Conservation (phyloP, 30 jellyfish, hydroid and myxozoan species). For the Catostylus mosaicus region DNA sequence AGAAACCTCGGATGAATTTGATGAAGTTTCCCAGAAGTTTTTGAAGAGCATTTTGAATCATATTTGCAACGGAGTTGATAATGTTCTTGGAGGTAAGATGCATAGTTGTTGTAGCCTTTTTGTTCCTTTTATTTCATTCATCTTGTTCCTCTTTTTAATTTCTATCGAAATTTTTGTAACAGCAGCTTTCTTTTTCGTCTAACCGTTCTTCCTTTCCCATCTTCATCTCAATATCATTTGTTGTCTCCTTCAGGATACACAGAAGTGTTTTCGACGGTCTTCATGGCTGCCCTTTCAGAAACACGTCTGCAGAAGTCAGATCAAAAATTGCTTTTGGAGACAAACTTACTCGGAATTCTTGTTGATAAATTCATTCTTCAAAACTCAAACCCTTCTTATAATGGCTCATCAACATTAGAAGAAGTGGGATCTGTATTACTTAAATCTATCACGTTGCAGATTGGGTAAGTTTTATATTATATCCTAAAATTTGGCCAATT, state of each 20-base stretch:
- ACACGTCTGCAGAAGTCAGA: slow-evolving; percentile 2
- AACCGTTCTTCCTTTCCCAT: background rate
- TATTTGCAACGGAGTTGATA: slow-evolving; percentile 13
- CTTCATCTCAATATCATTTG: background rate
- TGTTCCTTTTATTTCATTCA: too few species aligned
- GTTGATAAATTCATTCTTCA: slow-evolving; percentile 25
- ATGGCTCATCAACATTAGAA: slow-evolving; percentile 1
- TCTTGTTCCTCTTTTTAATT: too few species aligned
- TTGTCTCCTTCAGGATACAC: slow-evolving; percentile 14
- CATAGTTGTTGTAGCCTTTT: too few species aligned
- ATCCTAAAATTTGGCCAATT: too few species aligned
- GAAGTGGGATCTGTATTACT: slow-evolving; percentile 24
- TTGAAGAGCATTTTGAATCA: slow-evolving; percentile 30
- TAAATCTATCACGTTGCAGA: slow-evolving; percentile 38
- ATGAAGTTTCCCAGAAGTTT: slow-evolving; percentile 16
- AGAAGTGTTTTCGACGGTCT: slow-evolving; percentile 16
- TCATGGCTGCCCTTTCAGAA: slow-evolving; percentile 36
- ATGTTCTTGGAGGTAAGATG: slow-evolving; percentile 3
- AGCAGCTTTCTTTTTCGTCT: background rate
- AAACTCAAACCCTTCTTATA: background rate
- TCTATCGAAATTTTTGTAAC: too few species aligned
- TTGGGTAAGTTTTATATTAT: slow-evolving; percentile 30
- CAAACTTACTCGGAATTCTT: slow-evolving; percentile 21
- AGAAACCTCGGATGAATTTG: background rate
- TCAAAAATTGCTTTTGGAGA: slow-evolving; percentile 4